These are phyloP conservation scores for Sapajus apella DNA, from an alignment of 2,113 vertebrate genomes.

Conservation along the genomic window DNA sequence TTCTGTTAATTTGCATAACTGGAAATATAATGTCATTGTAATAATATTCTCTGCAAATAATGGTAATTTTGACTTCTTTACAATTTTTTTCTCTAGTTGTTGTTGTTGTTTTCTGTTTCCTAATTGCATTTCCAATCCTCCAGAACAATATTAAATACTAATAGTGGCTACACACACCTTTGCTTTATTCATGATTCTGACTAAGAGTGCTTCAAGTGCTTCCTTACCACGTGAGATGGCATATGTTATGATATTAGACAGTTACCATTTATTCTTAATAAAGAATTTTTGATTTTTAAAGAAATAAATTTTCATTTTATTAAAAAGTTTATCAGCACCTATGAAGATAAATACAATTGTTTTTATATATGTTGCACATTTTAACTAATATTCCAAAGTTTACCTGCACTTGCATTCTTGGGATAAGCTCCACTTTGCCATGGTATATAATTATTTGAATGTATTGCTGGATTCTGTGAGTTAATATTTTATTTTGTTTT, in stretches of 20 bases:
- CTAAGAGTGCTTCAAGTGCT: background rate
- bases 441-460: background rate
- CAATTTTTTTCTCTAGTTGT: background rate
- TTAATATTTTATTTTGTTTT: background rate
- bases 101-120: background rate
- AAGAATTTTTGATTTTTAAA: background rate
- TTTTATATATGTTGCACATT: background rate
- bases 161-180: background rate
- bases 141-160: background rate
- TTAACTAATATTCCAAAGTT: background rate
- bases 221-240: background rate
- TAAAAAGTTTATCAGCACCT: background rate
- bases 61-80: background rate
- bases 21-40: background rate
- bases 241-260: background rate
- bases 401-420: background rate
- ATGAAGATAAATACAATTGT: background rate
- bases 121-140: background rate
- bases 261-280: background rate
- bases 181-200: background rate
- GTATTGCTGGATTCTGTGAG: background rate
- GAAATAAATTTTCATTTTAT: background rate
- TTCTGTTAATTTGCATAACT: conserved; percentile 21
- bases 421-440: background rate
- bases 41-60: background rate